These are phyloP conservation scores for Halisarca cf. caerulea DNA, from an alignment of 37 sponge, comb jelly and placozoan species.

Conservation along the genomic window DNA sequence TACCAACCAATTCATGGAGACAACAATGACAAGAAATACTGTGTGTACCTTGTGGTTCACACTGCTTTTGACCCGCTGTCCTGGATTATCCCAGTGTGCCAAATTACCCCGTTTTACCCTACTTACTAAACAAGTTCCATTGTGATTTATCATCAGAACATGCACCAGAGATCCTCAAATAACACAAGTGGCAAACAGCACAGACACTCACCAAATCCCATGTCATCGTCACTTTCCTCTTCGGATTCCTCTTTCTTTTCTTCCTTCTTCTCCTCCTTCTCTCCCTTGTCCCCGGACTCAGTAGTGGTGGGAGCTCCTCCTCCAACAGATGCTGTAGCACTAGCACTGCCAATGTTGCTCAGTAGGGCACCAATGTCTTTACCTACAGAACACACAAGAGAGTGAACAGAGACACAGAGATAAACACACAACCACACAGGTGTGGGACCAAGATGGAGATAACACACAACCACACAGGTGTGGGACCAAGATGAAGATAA, in stretches of 20 bases:
- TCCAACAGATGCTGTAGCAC: constrained; percentile 60
- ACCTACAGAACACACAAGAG: constrained; percentile 24
- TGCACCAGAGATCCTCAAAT: background rate
- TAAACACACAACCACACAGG: background rate
- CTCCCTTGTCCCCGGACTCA: constrained; percentile 39
- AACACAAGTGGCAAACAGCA: too few species aligned
- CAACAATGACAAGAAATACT: too few species aligned
- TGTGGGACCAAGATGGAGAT: too few species aligned
- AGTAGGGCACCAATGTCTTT: constrained; percentile 90
- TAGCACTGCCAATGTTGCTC: constrained; percentile 80
- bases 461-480: background rate
- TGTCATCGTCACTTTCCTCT: constrained; percentile 87
- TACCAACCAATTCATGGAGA: too few species aligned
- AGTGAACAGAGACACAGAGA: too few species aligned
- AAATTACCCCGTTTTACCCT: too few species aligned
- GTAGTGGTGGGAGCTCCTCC: constrained; percentile 50
- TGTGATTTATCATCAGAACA: too few species aligned
- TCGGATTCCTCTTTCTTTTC: constrained; percentile 42
- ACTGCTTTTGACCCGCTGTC: too few species aligned
- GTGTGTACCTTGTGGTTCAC: too few species aligned
- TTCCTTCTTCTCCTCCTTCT: constrained; percentile 73
- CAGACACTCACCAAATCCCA: constrained; percentile 91
- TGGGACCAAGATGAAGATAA: too few species aligned
- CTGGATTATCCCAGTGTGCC: too few species aligned
- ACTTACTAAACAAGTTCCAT: too few species aligned